Evolutionary conservation across 37 sponge, comb jelly and placozoan species (phyloP), one percentile per base, ranked within the genome.

Genomic region (Spongilla lacustris): DNA sequence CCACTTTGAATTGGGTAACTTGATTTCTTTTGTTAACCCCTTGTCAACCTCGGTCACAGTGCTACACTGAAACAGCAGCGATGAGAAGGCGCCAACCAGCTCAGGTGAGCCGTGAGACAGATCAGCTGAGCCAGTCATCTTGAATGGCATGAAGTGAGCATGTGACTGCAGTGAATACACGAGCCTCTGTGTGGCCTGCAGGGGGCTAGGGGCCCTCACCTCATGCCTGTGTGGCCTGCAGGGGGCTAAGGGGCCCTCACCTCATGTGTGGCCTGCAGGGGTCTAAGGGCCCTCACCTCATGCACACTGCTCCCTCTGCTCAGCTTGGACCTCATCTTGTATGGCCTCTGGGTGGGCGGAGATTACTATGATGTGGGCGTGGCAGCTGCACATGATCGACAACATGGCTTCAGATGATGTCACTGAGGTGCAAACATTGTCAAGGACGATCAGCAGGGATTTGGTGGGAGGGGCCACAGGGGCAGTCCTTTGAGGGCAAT

Each of bases 111-210:
- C 91, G 0, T 68, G 32, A 4, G 78, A 73, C 35, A 69, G 36
- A 26, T 81, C 87, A 91, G 27, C 48, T 72, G 28, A 0, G 68
- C 77, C 27, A 91, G 26, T 6, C 81, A 67, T 1, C 77, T 82
- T 91, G 83, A 72, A 35, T 0, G 91, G 91, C 4, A 69, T 35
- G 70, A 91, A 74, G 28, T 81, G 66, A 30, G 3, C 31, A 13
- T 69, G 41, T 22, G 38, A 83, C 14, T 68, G 25, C 30, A 91
- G 25, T 24, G 80, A 28, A 71, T 87, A 81, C 19, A 91, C 87
- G 8, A 91, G 33, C 50, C 92, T 73, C 84, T 87, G 92, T 21
- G 84, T 83, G 70, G 84, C n/a, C n/a, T n/a, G n/a, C n/a, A n/a
- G n/a, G n/a, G n/a, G n/a, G n/a, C n/a, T n/a, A n/a, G n/a, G n/a